Evolutionary conservation across 1,140 invertebrate genomes (phyloP).

Genomic region (Oreohelix idahoensis): DNA sequence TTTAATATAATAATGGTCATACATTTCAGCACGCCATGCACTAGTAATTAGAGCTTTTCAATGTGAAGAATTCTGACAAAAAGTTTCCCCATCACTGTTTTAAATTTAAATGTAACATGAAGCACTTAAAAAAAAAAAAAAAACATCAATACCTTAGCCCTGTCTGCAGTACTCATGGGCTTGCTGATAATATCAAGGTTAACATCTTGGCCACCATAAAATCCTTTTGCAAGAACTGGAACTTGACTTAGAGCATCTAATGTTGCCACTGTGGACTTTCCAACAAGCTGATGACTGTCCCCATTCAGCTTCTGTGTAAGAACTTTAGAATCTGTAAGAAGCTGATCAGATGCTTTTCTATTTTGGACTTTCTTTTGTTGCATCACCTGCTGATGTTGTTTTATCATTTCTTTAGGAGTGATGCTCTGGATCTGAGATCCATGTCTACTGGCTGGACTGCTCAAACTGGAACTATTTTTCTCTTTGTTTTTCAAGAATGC

Average conservation of each 20-base stretch:
- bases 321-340: constrained; percentile 3
- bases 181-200: constrained; percentile 42
- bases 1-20: too few species aligned
- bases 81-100: too few species aligned
- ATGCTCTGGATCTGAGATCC: constrained; percentile 47
- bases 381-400: constrained; percentile 57
- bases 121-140: constrained; percentile 7
- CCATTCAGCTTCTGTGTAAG: background rate
- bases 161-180: constrained; percentile 29
- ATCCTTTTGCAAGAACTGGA: constrained; percentile 63
- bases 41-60: too few species aligned
- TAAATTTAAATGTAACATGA: too few species aligned
- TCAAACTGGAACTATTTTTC: background rate
- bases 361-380: constrained; percentile 43
- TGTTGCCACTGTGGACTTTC: background rate
- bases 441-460: background rate
- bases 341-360: constrained; percentile 27
- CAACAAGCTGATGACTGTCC: background rate
- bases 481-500: constrained; percentile 68
- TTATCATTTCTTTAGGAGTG: constrained; percentile 59
- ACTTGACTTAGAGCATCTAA: constrained; percentile 35
- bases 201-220: constrained; percentile 56
- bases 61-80: too few species aligned
- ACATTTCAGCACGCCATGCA: too few species aligned
- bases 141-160: constrained; percentile 50